Base-by-base conservation (phyloP, 2,113 vertebrate genomes). In the Mionectes macconnelli region DNA sequence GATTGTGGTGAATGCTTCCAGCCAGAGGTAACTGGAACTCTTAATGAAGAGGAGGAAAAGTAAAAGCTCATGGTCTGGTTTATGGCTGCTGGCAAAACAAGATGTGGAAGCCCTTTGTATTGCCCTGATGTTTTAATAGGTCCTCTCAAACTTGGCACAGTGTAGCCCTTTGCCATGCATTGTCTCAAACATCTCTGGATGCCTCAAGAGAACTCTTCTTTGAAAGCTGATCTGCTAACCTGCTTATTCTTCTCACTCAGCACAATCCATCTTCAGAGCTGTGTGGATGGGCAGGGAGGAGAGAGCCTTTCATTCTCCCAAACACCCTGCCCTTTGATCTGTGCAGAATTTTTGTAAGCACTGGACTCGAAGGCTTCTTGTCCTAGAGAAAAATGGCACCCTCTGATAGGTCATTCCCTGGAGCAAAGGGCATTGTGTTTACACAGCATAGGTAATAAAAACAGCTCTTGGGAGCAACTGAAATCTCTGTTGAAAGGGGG, bases 91-190 rank as follows among this genome's bases (percentile, higher is more conserved):
- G 83, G 45, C 57, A 79, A 70, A 95, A 75, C 4, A 8, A 10
- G 3, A 1, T 5, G 6, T 67, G 9, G 33, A 80, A 89, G 24
- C 35, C 82, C 14, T 79, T 80, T 67, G 27, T 57, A 35, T 47
- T 93, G 33, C n/a, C 35, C 55, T 56, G 35, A 22, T 64, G 17
- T 79, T 72, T 90, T 89, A 84, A 66, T 7, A 59, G 13, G 25
- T n/a, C 11, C 42, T 10, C 14, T 93, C 40, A 72, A 59, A 73
- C 12, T 77, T 45, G 47, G 16, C 18, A 16, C 0, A 0, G 12
- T 74, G 33, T 50, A 78, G 35, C 27, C n/a, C 37, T 93, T 91
- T 79, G 33, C 45, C n/a, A 10, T 45, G 12, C 17, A 11, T 70
- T 37, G 23, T 63, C 23, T 72, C 31, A 40, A n/a, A 11, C 27